phyloP scores from a whole-genome alignment of 53 echinoderm and acorn worm genomes.

The Henricia sp. region DNA sequence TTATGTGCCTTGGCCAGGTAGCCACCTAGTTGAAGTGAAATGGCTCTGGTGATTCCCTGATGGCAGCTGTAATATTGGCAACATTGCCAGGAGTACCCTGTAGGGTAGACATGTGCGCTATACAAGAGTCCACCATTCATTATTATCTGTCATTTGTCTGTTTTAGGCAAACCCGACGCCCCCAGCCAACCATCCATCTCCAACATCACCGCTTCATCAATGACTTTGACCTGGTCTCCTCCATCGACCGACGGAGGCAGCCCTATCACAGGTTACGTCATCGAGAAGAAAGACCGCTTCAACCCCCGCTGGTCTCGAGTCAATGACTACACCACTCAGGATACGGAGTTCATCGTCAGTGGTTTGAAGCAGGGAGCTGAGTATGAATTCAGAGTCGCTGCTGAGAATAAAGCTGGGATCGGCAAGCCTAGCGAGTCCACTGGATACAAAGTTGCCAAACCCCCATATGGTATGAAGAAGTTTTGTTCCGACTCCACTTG shows the following conservation, averaged over 20 bases:
- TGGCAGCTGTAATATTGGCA: too few species aligned
- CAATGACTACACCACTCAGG: slow-evolving; percentile 73
- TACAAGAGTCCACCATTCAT: too few species aligned
- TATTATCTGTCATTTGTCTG: too few species aligned
- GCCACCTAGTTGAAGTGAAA: too few species aligned
- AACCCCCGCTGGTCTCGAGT: slow-evolving; percentile 77
- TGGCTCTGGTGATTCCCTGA: too few species aligned
- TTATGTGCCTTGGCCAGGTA: too few species aligned
- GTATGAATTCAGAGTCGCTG: slow-evolving; percentile 89
- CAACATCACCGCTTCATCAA: slow-evolving; percentile 66
- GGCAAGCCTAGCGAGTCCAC: slow-evolving; percentile 86
- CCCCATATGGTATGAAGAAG: slow-evolving; percentile 76
- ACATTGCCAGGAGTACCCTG: too few species aligned
- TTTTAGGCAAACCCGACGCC: slow-evolving; percentile 79
- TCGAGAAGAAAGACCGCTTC: slow-evolving; percentile 83
- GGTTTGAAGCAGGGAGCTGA: slow-evolving; percentile 84
- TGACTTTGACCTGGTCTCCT: slow-evolving; percentile 76
- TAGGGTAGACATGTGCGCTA: too few species aligned
- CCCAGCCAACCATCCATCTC: slow-evolving; percentile 70
- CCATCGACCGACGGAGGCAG: slow-evolving; percentile 79
- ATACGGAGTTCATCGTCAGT: slow-evolving; percentile 70
- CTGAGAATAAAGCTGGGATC: slow-evolving; percentile 86
- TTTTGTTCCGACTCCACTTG: too few species aligned
- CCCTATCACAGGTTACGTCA: slow-evolving; percentile 76
- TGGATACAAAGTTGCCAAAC: slow-evolving; percentile 65